These are phyloP conservation scores for Atopsyche davidsoni DNA, from an alignment of 1,140 invertebrate species.

Conservation along the genomic window DNA sequence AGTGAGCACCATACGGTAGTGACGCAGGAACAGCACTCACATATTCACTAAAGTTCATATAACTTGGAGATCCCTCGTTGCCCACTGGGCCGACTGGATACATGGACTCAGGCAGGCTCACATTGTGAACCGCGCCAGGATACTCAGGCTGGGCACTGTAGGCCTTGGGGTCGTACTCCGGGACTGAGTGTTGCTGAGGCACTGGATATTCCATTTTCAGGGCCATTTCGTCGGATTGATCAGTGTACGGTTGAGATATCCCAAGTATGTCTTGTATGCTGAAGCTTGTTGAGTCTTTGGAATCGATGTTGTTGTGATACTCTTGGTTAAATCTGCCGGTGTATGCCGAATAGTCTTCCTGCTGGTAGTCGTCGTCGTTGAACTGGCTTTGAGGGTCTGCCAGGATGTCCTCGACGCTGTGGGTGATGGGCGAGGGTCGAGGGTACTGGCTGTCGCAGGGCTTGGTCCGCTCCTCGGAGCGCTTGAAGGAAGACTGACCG, in stretches of 20 bases:
- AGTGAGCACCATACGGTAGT: too few species aligned
- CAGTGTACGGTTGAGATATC: conserved; percentile 37
- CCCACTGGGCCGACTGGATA: too few species aligned
- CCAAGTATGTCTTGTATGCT: conserved; percentile 48
- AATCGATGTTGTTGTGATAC: conserved; percentile 41
- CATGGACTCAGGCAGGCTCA: too few species aligned
- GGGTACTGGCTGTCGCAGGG: conserved; percentile 5
- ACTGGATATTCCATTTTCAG: conserved; percentile 39
- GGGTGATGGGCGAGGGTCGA: conserved; percentile 31
- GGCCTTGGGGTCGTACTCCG: neutral
- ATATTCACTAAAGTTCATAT: conserved; percentile 20
- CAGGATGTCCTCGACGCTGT: conserved; percentile 45
- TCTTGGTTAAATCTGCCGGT: conserved; percentile 35
- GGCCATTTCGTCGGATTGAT: conserved; percentile 34
- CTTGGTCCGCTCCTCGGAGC: neutral
- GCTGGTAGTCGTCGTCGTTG: conserved; percentile 14
- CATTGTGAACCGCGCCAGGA: too few species aligned
- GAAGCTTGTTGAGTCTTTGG: conserved; percentile 44
- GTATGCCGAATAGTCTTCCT: conserved; percentile 12
- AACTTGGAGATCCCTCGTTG: too few species aligned
- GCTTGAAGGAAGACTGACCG: conserved; percentile 10
- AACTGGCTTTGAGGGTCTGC: conserved; percentile 28
- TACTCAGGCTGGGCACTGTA: too few species aligned
- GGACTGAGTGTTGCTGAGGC: neutral
- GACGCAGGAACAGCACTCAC: conserved; percentile 17